phyloP scores from a whole-genome alignment of 2,888 invertebrate genomes.

The Platycnemis pennipes region DNA sequence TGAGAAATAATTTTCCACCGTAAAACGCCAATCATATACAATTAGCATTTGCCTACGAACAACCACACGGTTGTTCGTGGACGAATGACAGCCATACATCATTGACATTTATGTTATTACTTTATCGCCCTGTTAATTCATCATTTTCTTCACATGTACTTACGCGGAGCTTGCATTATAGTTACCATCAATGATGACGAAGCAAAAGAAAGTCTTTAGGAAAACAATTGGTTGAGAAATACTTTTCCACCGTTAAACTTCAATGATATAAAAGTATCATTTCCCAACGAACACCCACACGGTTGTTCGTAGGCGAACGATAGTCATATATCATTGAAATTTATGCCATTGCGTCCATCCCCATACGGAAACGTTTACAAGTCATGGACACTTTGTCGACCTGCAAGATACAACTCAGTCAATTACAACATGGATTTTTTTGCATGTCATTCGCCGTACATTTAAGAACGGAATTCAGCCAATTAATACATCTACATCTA shows the following conservation, averaged over 20 bases:
- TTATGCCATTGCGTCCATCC: neutral
- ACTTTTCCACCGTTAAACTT: neutral
- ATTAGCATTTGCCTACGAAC: neutral
- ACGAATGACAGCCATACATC: neutral
- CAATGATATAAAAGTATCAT: neutral
- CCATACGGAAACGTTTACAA: neutral
- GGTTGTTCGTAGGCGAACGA: neutral
- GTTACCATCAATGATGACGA: neutral
- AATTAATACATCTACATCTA: too few relatives aligned
- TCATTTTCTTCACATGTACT: neutral
- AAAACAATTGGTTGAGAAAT: neutral
- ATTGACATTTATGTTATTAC: neutral
- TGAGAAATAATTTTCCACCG: neutral
- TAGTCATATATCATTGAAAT: neutral
- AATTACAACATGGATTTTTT: neutral
- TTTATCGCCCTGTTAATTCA: neutral
- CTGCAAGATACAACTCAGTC: neutral
- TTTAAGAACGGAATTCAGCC: neutral
- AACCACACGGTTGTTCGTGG: neutral
- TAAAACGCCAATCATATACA: neutral
- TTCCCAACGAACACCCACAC: neutral
- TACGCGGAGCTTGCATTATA: neutral
- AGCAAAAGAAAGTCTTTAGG: neutral
- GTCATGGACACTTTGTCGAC: neutral
- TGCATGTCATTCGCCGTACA: constrained; percentile 7